These are phyloP conservation scores for Papilio helenus DNA, from an alignment of 1,140 invertebrate species.

Conservation along the genomic window DNA sequence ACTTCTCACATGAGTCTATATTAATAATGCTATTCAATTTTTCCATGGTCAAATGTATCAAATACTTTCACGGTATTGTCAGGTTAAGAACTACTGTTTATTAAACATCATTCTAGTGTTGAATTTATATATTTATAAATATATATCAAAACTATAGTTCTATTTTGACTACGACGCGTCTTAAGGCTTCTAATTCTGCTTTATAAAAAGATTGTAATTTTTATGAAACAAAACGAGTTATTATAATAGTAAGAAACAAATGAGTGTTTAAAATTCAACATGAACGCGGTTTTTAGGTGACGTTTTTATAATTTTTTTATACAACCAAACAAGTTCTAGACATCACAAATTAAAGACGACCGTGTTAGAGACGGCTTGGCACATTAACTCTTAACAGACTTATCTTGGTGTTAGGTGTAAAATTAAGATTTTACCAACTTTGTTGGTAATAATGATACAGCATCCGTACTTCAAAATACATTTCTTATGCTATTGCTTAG, in stretches of 20 bases:
- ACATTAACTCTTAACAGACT: not conserved
- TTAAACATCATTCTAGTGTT: not conserved
- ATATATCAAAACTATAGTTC: too few relatives aligned
- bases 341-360: not conserved
- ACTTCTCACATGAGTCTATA: not conserved
- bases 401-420: too few relatives aligned
- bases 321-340: not conserved
- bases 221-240: not conserved
- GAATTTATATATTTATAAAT: not conserved
- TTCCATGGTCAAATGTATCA: not conserved
- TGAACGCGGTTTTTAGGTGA: not conserved
- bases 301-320: conserved; percentile 7
- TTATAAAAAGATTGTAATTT: not conserved
- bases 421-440: not conserved
- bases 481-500: too few relatives aligned
- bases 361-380: conserved; percentile 6
- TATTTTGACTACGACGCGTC: not conserved
- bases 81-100: not conserved
- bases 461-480: too few relatives aligned
- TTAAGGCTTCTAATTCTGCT: not conserved
- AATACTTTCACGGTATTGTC: not conserved
- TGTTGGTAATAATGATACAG: too few relatives aligned
- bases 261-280: not conserved
- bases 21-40: not conserved
- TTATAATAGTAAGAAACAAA: not conserved